Evolutionary conservation across 2,888 invertebrate genomes (phyloP).

Genomic region (Chrysomela aeneicollis): DNA sequence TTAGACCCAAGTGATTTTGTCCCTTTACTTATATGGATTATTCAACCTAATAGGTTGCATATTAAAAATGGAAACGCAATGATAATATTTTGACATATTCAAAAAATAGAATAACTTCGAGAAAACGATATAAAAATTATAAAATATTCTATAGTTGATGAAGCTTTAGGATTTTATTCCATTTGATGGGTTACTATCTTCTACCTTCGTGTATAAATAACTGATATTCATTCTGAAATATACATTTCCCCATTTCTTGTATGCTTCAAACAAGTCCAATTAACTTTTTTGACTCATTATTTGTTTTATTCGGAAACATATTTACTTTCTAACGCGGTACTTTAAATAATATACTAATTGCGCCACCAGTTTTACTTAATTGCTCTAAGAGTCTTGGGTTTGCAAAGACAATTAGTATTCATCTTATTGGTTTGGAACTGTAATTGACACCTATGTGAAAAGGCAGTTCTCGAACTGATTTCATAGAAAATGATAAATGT

Average conservation of each 20-base stretch:
- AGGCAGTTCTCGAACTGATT: not conserved
- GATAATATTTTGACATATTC: no score
- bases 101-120: no score
- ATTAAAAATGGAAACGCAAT: no score
- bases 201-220: not conserved
- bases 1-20: no score
- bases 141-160: no score
- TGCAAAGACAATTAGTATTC: slow-evolving; percentile 43
- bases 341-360: slow-evolving; percentile 46
- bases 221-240: not conserved
- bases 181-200: no score
- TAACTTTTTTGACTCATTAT: not conserved
- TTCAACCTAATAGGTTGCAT: no score
- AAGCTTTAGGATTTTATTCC: not conserved
- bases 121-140: no score
- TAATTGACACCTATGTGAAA: not conserved
- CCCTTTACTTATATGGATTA: no score
- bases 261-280: not conserved
- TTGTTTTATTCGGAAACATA: not conserved
- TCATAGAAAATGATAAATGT: no score
- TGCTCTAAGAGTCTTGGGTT: slow-evolving; percentile 42
- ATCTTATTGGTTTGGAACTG: slow-evolving; percentile 30
- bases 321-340: not conserved
- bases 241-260: not conserved
- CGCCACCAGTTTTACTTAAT: slow-evolving; percentile 48